Conservation (phyloP, 2,797 vertebrate genomes). For the Cichlasoma orientale region DNA sequence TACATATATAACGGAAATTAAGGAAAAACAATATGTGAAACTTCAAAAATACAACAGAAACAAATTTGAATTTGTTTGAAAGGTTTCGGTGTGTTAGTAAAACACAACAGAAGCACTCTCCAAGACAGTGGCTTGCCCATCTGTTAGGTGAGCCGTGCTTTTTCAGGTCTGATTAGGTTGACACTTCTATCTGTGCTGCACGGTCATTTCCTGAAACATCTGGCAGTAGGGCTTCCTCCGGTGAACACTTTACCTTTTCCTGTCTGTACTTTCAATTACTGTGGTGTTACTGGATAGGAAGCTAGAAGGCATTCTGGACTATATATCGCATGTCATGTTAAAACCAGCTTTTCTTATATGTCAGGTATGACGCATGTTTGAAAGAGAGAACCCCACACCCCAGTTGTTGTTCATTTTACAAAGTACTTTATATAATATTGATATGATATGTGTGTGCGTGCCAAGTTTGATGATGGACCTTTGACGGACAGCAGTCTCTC, state of each 20-base stretch:
- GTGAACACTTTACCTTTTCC: constrained; percentile 25
- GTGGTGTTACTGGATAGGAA: constrained; percentile 21
- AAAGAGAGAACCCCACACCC: neutral
- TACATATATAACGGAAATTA: neutral
- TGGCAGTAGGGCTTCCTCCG: constrained; percentile 22
- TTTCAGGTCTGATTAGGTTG: constrained; percentile 52
- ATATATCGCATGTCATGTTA: neutral
- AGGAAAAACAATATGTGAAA: neutral
- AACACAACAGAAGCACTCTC: constrained; percentile 37
- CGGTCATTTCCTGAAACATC: constrained; percentile 60
- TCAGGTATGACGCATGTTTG: neutral
- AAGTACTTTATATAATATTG: neutral
- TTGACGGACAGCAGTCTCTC: neutral
- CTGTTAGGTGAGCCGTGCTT: constrained; percentile 39
- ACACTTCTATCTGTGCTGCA: constrained; percentile 47
- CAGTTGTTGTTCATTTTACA: neutral
- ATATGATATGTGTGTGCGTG: neutral
- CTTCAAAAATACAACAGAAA: neutral
- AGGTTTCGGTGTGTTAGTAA: constrained; percentile 1
- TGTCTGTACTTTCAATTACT: constrained; percentile 35
- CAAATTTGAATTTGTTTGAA: neutral
- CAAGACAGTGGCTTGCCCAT: constrained; percentile 49
- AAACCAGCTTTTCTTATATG: constrained; percentile 2
- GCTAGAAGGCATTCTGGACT: neutral
- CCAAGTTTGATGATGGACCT: neutral